phyloP scores from a whole-genome alignment of 35 echinoderm and acorn worm species.

The Patiria miniata region DNA sequence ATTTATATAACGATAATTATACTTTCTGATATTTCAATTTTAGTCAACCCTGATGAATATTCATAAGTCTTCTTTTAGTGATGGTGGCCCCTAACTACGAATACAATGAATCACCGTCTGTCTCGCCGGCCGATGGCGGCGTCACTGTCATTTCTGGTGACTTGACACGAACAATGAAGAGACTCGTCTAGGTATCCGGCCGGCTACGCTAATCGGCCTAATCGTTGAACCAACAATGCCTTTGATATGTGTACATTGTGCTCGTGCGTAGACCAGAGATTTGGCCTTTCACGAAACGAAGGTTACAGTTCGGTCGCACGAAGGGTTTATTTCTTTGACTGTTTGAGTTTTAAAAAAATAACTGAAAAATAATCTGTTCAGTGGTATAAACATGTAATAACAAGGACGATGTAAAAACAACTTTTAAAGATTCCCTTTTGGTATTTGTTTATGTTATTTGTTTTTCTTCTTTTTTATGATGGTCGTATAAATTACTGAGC shows the following conservation, averaged over 20 bases:
- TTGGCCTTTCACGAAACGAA: not conserved
- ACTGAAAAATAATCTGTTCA: too few species aligned
- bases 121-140: not conserved
- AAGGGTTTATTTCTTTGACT: not conserved
- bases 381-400: too few species aligned
- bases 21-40: too few species aligned
- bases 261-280: not conserved
- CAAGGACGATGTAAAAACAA: too few species aligned
- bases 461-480: too few species aligned
- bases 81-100: not conserved
- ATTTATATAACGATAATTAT: too few species aligned
- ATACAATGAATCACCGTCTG: not conserved
- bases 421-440: too few species aligned
- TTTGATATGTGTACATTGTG: not conserved
- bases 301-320: not conserved
- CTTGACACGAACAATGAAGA: slow-evolving; percentile 3
- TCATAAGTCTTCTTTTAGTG: not conserved
- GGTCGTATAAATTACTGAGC: too few species aligned
- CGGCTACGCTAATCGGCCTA: not conserved
- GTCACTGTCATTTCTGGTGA: slow-evolving; percentile 8
- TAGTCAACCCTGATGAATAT: not conserved
- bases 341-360: too few species aligned
- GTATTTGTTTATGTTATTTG: too few species aligned
- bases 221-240: slow-evolving; percentile 1
- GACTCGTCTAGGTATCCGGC: not conserved